Percentiles rank a stretch among this genome's conserved stretches.
These are phyloP conservation scores for Malacoctenus gilli DNA, from an alignment of 2,797 vertebrate genomes.

Conservation along the genomic window DNA sequence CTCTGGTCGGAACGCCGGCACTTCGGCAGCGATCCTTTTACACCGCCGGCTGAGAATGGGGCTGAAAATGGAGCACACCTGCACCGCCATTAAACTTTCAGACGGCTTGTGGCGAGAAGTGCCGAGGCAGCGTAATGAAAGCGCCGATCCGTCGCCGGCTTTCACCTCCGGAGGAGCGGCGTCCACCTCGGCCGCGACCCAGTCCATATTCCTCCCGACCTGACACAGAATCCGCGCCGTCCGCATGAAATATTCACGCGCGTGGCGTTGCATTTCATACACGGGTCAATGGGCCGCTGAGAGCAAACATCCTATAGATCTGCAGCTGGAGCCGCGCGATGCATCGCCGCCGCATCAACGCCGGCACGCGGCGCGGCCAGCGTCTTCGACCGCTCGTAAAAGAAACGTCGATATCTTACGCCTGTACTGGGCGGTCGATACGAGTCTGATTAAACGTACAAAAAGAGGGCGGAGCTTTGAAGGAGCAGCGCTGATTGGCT, in stretches of 20 bases:
- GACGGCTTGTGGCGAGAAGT: slow-evolving; percentile 33
- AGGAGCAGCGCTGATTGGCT: no score
- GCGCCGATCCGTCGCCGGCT: not conserved
- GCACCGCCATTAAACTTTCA: slow-evolving; percentile 44
- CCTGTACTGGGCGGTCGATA: no score
- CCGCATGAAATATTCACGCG: slow-evolving; percentile 36
- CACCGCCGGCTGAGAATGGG: slow-evolving; percentile 32
- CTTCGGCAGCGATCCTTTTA: slow-evolving; percentile 38
- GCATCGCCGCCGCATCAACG: no score
- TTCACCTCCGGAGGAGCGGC: no score
- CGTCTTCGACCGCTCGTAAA: no score
- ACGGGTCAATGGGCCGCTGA: not conserved
- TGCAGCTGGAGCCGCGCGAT: slow-evolving; percentile 11
- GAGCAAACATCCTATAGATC: not conserved
- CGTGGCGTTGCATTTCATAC: not conserved
- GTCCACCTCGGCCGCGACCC: not conserved
- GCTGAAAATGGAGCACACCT: slow-evolving; percentile 38
- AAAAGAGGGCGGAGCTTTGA: no score
- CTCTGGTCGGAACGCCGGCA: slow-evolving; percentile 24
- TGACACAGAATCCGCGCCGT: slow-evolving; percentile 31
- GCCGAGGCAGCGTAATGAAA: slow-evolving; percentile 35
- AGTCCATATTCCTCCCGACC: slow-evolving; percentile 22
- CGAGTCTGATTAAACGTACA: no score
- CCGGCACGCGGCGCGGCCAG: no score
- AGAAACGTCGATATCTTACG: no score